phyloP scores from a whole-genome alignment of 1,140 invertebrate genomes.

The Drosophila bifasciata region DNA sequence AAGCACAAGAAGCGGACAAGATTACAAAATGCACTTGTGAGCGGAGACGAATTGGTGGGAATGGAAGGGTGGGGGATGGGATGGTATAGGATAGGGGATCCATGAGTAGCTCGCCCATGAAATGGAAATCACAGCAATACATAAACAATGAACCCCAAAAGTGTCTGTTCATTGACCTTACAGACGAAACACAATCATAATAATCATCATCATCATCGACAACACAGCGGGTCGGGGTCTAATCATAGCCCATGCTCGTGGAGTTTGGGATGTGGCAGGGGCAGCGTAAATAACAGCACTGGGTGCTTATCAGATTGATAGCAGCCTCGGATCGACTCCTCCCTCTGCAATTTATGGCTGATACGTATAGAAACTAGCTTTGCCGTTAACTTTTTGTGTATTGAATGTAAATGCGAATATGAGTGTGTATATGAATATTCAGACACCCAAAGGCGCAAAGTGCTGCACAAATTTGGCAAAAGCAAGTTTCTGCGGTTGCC shows the following conservation, averaged over 20 bases:
- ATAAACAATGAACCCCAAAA: slow-evolving; percentile 70
- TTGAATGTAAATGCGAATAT: slow-evolving; percentile 3
- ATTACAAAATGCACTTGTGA: slow-evolving; percentile 56
- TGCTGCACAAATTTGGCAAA: slow-evolving; percentile 63
- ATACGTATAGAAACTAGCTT: slow-evolving; percentile 16
- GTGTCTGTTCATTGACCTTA: slow-evolving; percentile 63
- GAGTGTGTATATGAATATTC: slow-evolving; percentile 11
- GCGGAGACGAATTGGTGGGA: neutral
- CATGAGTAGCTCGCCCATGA: slow-evolving; percentile 16
- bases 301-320: slow-evolving; percentile 9
- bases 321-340: neutral
- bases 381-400: slow-evolving; percentile 15
- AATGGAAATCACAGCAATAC: slow-evolving; percentile 57
- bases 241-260: slow-evolving; percentile 33
- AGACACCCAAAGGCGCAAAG: slow-evolving; percentile 26
- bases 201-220: slow-evolving; percentile 32
- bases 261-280: too few relatives aligned
- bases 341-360: neutral
- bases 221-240: slow-evolving; percentile 31
- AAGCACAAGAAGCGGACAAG: slow-evolving; percentile 29
- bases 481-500: slow-evolving; percentile 39
- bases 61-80: neutral
- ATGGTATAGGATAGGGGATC: slow-evolving; percentile 5
- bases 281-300: neutral
- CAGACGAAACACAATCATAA: slow-evolving; percentile 30